Conservation (phyloP, 2,113 vertebrate genomes). For the Rhinopomastus cyanomelas region DNA sequence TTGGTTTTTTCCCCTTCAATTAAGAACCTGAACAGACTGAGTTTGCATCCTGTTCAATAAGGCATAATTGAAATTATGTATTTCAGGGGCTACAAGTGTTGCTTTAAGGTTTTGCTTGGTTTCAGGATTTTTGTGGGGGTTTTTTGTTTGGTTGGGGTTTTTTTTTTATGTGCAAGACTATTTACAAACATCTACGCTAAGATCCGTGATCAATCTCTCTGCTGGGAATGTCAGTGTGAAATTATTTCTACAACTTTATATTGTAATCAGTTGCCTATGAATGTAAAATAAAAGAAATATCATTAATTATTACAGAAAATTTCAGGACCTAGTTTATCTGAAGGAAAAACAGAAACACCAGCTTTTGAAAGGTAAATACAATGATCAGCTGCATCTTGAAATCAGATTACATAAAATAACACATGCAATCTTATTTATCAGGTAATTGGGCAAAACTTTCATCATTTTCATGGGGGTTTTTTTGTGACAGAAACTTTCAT, state of each 20-base stretch:
- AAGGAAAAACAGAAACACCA: conserved; percentile 57
- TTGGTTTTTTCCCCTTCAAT: neutral
- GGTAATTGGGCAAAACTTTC: neutral
- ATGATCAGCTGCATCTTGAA: conserved; percentile 40
- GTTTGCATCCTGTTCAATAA: neutral
- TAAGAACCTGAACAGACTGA: neutral
- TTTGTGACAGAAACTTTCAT: neutral
- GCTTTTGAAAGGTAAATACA: conserved; percentile 64
- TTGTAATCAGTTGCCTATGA: neutral
- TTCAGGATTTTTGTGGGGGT: neutral
- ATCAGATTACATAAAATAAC: conserved; percentile 19
- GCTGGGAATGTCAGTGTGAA: neutral
- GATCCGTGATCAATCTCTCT: neutral
- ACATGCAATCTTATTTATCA: conserved; percentile 30
- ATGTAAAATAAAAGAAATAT: conserved; percentile 41
- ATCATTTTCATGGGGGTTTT: conserved; percentile 12
- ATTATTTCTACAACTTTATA: neutral
- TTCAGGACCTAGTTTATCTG: conserved; percentile 43
- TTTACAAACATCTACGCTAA: neutral
- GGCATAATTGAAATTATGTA: neutral
- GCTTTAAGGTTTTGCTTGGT: neutral
- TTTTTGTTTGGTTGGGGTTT: neutral
- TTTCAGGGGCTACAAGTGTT: neutral
- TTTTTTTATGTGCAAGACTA: neutral
- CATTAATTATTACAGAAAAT: conserved; percentile 68